Evolutionary conservation across 2,113 vertebrate species (phyloP).

Genomic region (Coracopsis vasa): DNA sequence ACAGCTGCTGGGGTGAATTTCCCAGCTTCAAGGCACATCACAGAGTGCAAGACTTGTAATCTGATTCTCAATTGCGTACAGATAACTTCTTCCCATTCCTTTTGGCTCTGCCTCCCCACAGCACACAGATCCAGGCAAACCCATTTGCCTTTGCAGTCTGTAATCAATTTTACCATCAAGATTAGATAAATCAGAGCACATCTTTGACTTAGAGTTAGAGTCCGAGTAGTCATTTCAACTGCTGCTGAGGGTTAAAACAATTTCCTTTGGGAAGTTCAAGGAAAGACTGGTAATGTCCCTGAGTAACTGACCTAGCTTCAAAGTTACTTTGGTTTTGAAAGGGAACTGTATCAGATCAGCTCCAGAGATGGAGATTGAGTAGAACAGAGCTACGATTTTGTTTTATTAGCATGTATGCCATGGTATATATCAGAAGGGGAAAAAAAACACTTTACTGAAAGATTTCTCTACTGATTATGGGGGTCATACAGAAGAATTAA

Average conservation of each 20-base stretch:
- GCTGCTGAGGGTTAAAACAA: neutral
- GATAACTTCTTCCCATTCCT: neutral
- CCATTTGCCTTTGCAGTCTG: neutral
- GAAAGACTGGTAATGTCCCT: too few species aligned
- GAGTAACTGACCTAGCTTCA: too few species aligned
- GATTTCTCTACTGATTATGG: neutral
- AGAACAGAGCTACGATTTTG: neutral
- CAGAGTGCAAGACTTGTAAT: neutral
- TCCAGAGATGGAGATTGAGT: neutral
- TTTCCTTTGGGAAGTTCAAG: neutral
- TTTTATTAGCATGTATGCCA: neutral
- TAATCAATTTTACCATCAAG: neutral
- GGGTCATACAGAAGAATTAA: neutral
- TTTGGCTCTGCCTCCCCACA: neutral
- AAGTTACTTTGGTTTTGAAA: neutral
- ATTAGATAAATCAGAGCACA: neutral
- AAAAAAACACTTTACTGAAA: neutral
- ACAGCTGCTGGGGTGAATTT: neutral
- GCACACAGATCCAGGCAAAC: neutral
- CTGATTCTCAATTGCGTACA: neutral
- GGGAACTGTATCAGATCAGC: neutral
- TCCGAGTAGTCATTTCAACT: rapidly evolving
- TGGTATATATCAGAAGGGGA: neutral
- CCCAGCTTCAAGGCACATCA: neutral
- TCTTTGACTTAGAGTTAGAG: neutral